A percentile compares a stretch with the other conserved stretches of the same genome.
Conservation (phyloP, 2,797 vertebrate species). For the Melanotaenia parkinsoni region DNA sequence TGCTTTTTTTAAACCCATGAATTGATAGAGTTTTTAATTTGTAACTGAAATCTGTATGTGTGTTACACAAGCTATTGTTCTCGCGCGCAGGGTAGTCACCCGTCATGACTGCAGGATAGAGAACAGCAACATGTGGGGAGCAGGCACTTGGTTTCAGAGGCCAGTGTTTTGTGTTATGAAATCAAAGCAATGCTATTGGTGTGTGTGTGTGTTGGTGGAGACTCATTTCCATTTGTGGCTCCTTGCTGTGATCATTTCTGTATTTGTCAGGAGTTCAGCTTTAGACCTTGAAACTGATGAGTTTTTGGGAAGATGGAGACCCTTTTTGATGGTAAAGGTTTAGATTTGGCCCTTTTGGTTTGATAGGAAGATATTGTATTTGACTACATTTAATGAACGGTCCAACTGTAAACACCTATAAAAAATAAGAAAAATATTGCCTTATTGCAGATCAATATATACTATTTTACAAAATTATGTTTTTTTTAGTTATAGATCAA, state of each 20-base stretch:
- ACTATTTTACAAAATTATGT: not conserved
- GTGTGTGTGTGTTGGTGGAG: not conserved
- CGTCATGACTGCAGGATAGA: slow-evolving; percentile 39
- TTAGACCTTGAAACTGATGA: slow-evolving; percentile 7
- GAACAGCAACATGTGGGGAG: slow-evolving; percentile 54
- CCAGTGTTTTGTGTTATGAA: slow-evolving; percentile 34
- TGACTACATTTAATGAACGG: not conserved
- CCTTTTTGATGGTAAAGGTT: not conserved
- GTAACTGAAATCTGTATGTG: not conserved
- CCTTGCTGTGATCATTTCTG: not conserved
- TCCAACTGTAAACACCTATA: too few species aligned
- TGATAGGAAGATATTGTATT: not conserved
- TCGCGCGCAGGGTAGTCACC: slow-evolving; percentile 1
- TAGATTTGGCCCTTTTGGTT: not conserved
- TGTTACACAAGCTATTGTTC: not conserved
- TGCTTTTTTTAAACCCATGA: too few species aligned
- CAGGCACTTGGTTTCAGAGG: slow-evolving; percentile 51
- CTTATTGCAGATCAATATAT: not conserved
- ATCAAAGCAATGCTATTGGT: slow-evolving; percentile 45
- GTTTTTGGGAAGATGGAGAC: not conserved
- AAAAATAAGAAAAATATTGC: not conserved
- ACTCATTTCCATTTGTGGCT: slow-evolving; percentile 22
- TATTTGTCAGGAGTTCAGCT: slow-evolving; percentile 11
- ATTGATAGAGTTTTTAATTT: too few species aligned
- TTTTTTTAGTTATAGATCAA: too few species aligned